Evolutionary conservation across 1,140 invertebrate genomes (phyloP), one percentile per base, ranked within the genome.

Genomic region (Paraescarpia echinospica): DNA sequence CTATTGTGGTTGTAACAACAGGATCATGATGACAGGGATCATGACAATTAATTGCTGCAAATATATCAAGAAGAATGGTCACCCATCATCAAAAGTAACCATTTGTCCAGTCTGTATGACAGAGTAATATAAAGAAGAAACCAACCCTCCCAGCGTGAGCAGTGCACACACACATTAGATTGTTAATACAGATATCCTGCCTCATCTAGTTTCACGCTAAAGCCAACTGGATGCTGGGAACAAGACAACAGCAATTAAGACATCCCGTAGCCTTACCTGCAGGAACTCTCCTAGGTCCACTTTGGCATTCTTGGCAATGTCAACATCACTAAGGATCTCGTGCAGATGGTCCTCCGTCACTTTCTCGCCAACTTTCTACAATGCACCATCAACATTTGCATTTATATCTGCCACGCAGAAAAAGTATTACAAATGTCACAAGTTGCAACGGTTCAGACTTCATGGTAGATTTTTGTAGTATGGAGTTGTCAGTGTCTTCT

Each of bases 291-390:
- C 98, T 95, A 99, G 97, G 96, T 99, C 99, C 95, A 99, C 98
- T 97, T 99, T 98, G 95, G 99, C 99, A 97, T 99, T 99, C 97
- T 99, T 99, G 96, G 99, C 99, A 95, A 99, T 98, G 97, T 99
- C 99, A 95, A 99, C 99, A 97, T 99, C 99, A 96, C 97, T 97
- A 93, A 99, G 97, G 95, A 99, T 99, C 96, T 99, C 98, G 96
- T 99, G 99, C 94, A 99, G 97, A 96, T 99, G 98, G 96, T 99
- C 98, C 92, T 99, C 99, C 93, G 98, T 97, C 93, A 99, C 97
- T 94, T 98, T 97, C 96, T 99, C 98, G 94, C 98, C 98, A 95
- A 97, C 97, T 96, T 97, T 97, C 98, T 99, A 97, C 33, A 91
- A 91, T 99, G 97, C 33, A 91, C 34, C 22, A 48, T 12, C 35